Percentiles rank a stretch among this genome's conserved stretches.
phyloP scores from a whole-genome alignment of 2,888 invertebrate species.

The Apamea crenata region DNA sequence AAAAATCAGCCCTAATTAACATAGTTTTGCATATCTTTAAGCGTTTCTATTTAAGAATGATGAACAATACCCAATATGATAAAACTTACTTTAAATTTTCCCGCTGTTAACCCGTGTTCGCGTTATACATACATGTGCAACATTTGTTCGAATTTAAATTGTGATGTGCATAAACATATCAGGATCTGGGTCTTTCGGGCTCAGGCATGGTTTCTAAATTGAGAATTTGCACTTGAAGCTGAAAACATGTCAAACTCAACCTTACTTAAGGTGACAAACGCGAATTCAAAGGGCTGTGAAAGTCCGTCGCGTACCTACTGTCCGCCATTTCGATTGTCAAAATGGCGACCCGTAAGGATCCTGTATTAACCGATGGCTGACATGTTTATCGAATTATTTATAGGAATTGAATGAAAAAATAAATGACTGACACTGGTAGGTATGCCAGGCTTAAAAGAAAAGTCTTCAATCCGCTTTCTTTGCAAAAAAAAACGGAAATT shows the following conservation, averaged over 20 bases:
- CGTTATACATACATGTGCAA: background rate
- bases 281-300: too few species aligned
- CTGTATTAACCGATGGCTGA: too few species aligned
- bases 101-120: background rate
- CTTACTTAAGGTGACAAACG: too few species aligned
- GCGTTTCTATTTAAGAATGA: background rate
- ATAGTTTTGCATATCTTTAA: background rate
- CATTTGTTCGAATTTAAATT: background rate
- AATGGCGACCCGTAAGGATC: too few species aligned
- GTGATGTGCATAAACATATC: background rate
- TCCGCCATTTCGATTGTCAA: background rate
- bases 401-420: too few species aligned
- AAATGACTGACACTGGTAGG: too few species aligned
- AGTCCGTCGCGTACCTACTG: background rate
- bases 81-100: background rate
- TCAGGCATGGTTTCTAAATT: background rate
- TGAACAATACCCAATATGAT: background rate
- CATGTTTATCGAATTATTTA: too few species aligned
- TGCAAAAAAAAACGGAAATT: background rate
- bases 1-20: too few species aligned
- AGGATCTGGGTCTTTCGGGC: background rate
- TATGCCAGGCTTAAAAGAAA: too few species aligned
- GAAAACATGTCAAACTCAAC: background rate
- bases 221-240: background rate
- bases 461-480: background rate